Base-by-base conservation (phyloP, 1,140 invertebrate genomes). In the Belonocnema kinseyi region DNA sequence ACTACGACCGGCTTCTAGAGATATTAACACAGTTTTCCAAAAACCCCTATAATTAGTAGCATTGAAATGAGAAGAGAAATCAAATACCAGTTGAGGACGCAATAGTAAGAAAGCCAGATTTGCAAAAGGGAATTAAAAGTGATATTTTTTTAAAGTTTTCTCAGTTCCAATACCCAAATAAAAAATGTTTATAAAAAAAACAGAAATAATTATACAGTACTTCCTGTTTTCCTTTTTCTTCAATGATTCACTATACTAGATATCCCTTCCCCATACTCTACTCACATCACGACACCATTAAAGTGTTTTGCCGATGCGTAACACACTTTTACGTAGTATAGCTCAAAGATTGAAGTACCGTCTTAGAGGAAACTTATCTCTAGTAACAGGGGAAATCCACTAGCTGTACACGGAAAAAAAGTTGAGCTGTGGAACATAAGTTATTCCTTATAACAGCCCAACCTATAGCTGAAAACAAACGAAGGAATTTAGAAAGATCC, bases 241-340 rank as follows among this genome's bases (percentile, higher is more conserved):
- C 8, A 3, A 14, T 61, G 26, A 26, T 61, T 10, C 14, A 14
- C 10, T 61, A 3, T 13, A 33, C 21, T 11, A 61, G 11, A 61
- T 33, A 26, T 21, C 58, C 58, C 58, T 61, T 61, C 26, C 26
- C 13, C 17, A 54, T 54, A 54, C 53, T 54, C 14, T 61, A 21
- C 33, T 61, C 56, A 61, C 56, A 61, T 61, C 33, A 61, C 56
- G 33, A 54, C 53, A 54, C 53, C 53, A 54, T 54, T 26, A 33
- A 26, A 26, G n/a, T 61, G 21, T 61, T 61, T 61, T 61, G 13
- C 26, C 21, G 33, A 61, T 61, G 58, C 58, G 58, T 61, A 26
- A 61, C 58, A 19, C 26, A 61, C 58, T 61, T 40, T 61, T 61
- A 61, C 16, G 33, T 61, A 61, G 40, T 5, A 61, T 33, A 61